These are phyloP conservation scores for Coelopa frigida DNA, from an alignment of 1,140 invertebrate genomes.

Conservation along the genomic window DNA sequence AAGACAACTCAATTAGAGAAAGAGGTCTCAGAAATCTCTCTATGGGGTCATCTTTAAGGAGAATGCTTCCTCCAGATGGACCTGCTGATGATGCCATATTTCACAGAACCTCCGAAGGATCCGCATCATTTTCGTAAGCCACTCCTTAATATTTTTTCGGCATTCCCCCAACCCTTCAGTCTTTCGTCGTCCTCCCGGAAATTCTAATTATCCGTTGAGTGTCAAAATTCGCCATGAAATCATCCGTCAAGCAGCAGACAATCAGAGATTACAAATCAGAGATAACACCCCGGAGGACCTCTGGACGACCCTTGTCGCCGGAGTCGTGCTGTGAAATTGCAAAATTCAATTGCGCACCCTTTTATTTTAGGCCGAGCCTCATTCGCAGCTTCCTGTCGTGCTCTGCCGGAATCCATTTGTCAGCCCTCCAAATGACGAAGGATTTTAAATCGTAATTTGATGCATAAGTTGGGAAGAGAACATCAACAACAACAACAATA, in stretches of 20 bases:
- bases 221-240: not conserved
- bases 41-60: too few species aligned
- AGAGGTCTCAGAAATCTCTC: too few species aligned
- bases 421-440: constrained; percentile 44
- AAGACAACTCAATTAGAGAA: too few species aligned
- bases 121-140: too few species aligned
- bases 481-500: not conserved
- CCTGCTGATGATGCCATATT: too few species aligned
- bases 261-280: constrained; percentile 42
- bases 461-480: constrained; percentile 20
- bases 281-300: constrained; percentile 13
- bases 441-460: constrained; percentile 45
- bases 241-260: not conserved
- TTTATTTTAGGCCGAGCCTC: constrained; percentile 17
- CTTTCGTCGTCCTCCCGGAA: not conserved
- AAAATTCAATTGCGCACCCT: constrained; percentile 42
- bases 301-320: not conserved
- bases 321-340: constrained; percentile 29
- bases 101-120: too few species aligned
- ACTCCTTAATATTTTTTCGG: too few species aligned
- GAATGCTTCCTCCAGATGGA: too few species aligned
- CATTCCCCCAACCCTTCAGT: too few species aligned
- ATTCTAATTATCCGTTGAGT: not conserved
- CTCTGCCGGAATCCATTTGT: constrained; percentile 35
- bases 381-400: constrained; percentile 12